Percentiles rank a stretch among this genome's conserved stretches.
phyloP scores from a whole-genome alignment of 2,888 invertebrate species.

The Busseola fusca region DNA sequence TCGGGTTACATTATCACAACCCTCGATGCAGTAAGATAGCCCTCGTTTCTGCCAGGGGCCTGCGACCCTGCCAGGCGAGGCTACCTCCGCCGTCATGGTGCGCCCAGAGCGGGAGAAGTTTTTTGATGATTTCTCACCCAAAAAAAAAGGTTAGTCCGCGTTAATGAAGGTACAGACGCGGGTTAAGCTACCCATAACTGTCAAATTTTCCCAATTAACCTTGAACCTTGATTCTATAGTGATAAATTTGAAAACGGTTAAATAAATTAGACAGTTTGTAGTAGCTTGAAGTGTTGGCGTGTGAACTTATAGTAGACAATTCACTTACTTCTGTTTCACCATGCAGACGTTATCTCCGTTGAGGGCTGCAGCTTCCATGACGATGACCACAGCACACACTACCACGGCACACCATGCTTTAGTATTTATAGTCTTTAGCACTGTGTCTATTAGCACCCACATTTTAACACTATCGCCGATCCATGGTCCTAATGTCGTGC shows the following conservation, averaged over 20 bases:
- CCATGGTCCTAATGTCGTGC: conserved; percentile 58
- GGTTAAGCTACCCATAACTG: too few relatives aligned
- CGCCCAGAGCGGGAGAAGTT: too few relatives aligned
- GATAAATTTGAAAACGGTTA: too few relatives aligned
- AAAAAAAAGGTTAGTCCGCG: background rate
- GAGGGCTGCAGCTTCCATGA: conserved; percentile 72
- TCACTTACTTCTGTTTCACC: conserved; percentile 86
- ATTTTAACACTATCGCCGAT: conserved; percentile 65
- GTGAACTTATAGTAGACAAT: too few relatives aligned
- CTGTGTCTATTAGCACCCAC: conserved; percentile 53
- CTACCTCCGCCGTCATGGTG: too few relatives aligned
- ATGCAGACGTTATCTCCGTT: conserved; percentile 86
- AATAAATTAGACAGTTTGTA: too few relatives aligned
- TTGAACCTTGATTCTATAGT: too few relatives aligned
- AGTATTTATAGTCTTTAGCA: conserved; percentile 68
- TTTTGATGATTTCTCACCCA: too few relatives aligned
- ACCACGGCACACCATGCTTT: conserved; percentile 73
- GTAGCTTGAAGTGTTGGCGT: too few relatives aligned
- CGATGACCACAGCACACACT: conserved; percentile 63
- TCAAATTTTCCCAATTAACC: too few relatives aligned
- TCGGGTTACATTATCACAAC: background rate
- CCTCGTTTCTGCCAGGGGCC: too few relatives aligned
- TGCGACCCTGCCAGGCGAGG: too few relatives aligned
- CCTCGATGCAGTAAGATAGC: background rate
- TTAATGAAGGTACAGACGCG: background rate